These are phyloP conservation scores for Ochropacha duplaris DNA, from an alignment of 2,888 invertebrate genomes.

Conservation along the genomic window DNA sequence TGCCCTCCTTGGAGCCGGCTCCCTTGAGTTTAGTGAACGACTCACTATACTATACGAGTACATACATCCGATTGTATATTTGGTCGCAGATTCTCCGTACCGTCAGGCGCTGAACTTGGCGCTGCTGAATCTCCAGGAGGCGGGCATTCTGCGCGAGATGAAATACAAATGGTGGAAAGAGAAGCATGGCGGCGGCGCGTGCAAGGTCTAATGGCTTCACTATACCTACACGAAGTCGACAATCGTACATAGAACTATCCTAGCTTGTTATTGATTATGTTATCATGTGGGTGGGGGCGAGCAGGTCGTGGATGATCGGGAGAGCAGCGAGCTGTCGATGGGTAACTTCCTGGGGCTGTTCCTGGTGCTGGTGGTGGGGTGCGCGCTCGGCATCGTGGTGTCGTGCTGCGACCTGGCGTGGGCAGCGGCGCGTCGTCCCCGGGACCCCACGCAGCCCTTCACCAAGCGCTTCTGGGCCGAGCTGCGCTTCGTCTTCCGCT, in stretches of 20 bases:
- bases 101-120: constrained; percentile 90
- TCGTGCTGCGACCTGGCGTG: constrained; percentile 85
- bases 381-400: constrained; percentile 84
- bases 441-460: constrained; percentile 42
- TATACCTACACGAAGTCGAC: neutral
- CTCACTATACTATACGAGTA: neutral
- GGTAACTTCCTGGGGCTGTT: constrained; percentile 92
- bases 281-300: neutral
- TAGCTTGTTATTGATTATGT: no score
- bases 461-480: constrained; percentile 52
- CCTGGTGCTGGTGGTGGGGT: constrained; percentile 87
- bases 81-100: constrained; percentile 87
- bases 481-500: constrained; percentile 70
- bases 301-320: constrained; percentile 56
- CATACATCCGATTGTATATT: no score
- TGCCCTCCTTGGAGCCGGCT: no score
- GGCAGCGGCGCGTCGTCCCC: constrained; percentile 50
- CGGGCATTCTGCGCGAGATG: constrained; percentile 88
- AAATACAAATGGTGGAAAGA: constrained; percentile 96
- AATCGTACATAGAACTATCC: no score
- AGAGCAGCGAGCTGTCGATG: constrained; percentile 78
- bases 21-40: neutral
- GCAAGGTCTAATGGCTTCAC: constrained; percentile 84
- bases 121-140: constrained; percentile 92
- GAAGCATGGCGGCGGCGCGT: constrained; percentile 88